Evolutionary conservation across 2,888 invertebrate species (phyloP).

Genomic region (Drosophila falleni): DNA sequence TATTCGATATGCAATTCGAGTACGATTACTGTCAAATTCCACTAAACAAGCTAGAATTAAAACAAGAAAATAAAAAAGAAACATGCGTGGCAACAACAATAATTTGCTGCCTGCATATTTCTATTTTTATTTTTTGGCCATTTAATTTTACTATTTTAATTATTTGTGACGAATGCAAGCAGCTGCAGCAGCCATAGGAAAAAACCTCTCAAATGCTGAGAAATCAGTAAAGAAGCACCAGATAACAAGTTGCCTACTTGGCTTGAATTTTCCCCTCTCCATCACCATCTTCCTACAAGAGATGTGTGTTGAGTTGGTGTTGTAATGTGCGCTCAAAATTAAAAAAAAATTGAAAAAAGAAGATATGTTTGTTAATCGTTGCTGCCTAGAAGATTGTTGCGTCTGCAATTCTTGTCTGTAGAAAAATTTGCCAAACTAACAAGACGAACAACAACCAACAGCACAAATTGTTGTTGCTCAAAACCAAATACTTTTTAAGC

Average conservation of each 20-base stretch:
- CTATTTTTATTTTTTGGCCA: constrained; percentile 22
- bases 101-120: constrained; percentile 40
- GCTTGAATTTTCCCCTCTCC: neutral
- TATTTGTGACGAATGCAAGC: constrained; percentile 57
- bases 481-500: constrained; percentile 36
- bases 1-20: constrained; percentile 4
- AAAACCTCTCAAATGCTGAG: constrained; percentile 30
- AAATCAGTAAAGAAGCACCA: constrained; percentile 36
- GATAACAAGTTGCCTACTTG: constrained; percentile 61
- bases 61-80: constrained; percentile 26
- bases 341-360: constrained; percentile 17
- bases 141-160: constrained; percentile 69
- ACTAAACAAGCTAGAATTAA: constrained; percentile 52
- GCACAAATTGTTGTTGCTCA: constrained; percentile 63
- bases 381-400: constrained; percentile 58
- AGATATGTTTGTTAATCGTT: constrained; percentile 44
- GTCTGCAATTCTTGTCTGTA: constrained; percentile 58
- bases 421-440: constrained; percentile 54
- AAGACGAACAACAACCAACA: constrained; percentile 20
- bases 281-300: constrained; percentile 3
- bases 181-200: constrained; percentile 4
- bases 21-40: constrained; percentile 25
- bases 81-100: constrained; percentile 40
- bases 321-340: constrained; percentile 63
- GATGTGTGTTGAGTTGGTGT: constrained; percentile 46